phyloP scores from a whole-genome alignment of 2,113 vertebrate genomes.

The Spea bombifrons region DNA sequence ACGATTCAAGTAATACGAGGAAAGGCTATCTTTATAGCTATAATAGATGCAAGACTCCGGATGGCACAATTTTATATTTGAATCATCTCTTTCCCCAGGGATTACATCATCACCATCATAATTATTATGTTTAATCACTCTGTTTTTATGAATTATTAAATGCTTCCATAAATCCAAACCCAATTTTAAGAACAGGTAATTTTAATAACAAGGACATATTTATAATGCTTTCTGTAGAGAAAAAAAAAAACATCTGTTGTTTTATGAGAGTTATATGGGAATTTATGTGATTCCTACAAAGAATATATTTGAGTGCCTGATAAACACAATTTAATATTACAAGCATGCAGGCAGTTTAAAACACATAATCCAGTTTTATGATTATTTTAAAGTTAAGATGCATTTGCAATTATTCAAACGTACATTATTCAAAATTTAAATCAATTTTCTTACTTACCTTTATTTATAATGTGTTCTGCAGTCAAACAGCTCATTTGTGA shows the following conservation, averaged over 20 bases:
- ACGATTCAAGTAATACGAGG: not conserved
- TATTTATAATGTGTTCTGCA: not conserved
- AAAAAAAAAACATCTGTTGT: slow-evolving; percentile 3
- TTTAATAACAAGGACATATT: slow-evolving; percentile 4
- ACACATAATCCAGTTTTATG: not conserved
- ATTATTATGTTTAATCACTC: slow-evolving; percentile 5
- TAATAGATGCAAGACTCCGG: not conserved
- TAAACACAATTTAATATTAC: not conserved
- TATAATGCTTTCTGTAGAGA: slow-evolving; percentile 1
- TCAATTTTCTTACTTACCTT: not conserved
- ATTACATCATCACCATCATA: slow-evolving; percentile 1
- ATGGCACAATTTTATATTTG: slow-evolving; percentile 5
- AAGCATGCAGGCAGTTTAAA: not conserved
- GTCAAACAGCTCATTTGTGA: not conserved
- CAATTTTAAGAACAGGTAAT: slow-evolving; percentile 2
- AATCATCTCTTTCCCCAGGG: not conserved
- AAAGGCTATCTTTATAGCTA: not conserved
- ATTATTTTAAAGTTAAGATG: not conserved
- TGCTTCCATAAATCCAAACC: not conserved
- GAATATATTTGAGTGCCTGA: not conserved
- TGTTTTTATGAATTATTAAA: slow-evolving; percentile 14
- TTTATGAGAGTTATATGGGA: not conserved
- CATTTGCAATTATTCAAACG: not conserved
- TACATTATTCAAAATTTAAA: not conserved
- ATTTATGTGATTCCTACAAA: slow-evolving; percentile 1